Evolutionary conservation across 2,113 vertebrate genomes (phyloP).

Genomic region (Aegithalos caudatus): DNA sequence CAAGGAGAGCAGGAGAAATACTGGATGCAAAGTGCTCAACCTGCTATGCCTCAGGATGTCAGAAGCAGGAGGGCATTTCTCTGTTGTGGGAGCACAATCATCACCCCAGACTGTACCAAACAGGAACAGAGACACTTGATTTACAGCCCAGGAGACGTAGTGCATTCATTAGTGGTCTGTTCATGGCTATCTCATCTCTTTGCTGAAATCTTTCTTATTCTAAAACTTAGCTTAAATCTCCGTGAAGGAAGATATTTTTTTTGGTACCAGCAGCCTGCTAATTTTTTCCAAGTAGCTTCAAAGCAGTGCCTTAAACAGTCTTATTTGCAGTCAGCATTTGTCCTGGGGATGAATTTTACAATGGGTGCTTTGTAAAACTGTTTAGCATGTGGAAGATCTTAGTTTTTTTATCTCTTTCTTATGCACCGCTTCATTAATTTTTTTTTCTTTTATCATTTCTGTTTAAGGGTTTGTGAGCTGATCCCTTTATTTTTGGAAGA

Average conservation of each 20-base stretch:
- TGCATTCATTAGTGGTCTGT: background rate
- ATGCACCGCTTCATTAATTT: background rate
- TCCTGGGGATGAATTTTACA: slow-evolving; percentile 17
- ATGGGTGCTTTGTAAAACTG: slow-evolving; percentile 11
- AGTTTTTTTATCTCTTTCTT: background rate
- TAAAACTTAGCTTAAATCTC: background rate
- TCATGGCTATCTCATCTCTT: background rate
- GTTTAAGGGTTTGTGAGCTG: slow-evolving; percentile 31
- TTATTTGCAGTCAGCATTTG: slow-evolving; percentile 21
- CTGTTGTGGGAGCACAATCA: background rate
- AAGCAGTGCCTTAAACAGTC: slow-evolving; percentile 10
- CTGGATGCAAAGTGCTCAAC: fast-evolving
- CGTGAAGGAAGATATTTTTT: background rate
- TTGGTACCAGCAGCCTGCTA: background rate
- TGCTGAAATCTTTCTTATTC: background rate
- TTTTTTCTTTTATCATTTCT: slow-evolving; percentile 6
- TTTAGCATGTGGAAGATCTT: background rate
- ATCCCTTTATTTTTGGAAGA: slow-evolving; percentile 43
- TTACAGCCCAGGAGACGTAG: background rate
- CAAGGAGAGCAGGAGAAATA: background rate
- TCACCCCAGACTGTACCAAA: background rate
- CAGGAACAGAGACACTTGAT: background rate
- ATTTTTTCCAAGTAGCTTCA: slow-evolving; percentile 13
- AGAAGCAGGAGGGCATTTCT: background rate
- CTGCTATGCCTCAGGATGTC: fast-evolving